Evolutionary conservation across 1,140 invertebrate species (phyloP).

Genomic region (Euglossa dilemma): DNA sequence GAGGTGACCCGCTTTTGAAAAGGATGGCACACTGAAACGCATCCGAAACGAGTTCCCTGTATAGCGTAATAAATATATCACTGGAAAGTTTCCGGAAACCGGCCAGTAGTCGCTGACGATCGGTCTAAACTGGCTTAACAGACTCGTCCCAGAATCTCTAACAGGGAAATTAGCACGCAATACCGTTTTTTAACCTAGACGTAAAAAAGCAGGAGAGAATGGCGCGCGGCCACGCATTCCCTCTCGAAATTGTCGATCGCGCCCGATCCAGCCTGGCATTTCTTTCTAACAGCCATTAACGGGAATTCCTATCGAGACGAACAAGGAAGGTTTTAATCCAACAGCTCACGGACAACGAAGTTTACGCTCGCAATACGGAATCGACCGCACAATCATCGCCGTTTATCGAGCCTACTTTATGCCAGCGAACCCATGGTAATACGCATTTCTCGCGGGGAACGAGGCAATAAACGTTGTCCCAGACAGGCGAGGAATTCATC

Average conservation of each 20-base stretch:
- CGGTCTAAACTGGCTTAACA: background rate
- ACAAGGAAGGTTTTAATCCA: background rate
- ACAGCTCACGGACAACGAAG: background rate
- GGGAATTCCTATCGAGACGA: background rate
- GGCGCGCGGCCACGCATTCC: background rate
- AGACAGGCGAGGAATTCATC: slow-evolving; percentile 12
- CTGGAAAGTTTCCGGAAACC: slow-evolving; percentile 60
- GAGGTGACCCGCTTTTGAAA: background rate
- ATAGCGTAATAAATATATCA: too few species aligned
- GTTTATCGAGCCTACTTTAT: background rate
- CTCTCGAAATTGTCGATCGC: background rate
- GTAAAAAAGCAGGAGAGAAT: slow-evolving; percentile 8
- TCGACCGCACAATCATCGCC: background rate
- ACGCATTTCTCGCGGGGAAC: background rate
- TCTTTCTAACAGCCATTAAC: background rate
- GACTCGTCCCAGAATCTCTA: slow-evolving; percentile 37
- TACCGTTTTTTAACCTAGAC: slow-evolving; percentile 56
- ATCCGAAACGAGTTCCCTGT: background rate
- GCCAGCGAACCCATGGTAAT: background rate
- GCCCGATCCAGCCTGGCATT: background rate
- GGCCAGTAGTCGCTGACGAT: slow-evolving; percentile 29
- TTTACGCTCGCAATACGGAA: background rate
- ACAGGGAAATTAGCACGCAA: slow-evolving; percentile 51
- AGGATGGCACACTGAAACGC: background rate
- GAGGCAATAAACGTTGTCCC: slow-evolving; percentile 35